Base-by-base conservation (phyloP, 2,888 invertebrate genomes). In the Pollenia amentaria region DNA sequence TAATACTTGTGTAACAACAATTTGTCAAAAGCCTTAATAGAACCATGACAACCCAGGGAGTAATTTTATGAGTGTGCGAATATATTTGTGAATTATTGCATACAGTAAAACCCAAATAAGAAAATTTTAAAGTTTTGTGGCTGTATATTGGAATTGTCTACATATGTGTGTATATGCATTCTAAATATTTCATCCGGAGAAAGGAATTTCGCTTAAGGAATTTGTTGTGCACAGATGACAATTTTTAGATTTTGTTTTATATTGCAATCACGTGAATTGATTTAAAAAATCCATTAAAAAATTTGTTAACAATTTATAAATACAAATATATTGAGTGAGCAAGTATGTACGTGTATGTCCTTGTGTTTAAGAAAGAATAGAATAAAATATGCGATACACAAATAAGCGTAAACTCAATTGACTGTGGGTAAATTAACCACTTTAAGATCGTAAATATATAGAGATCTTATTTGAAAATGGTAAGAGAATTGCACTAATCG, bases 241-340 rank as follows among this genome's bases (percentile, higher is more conserved):
- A 18, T 42, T 40, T 65, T 48, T 40, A 16, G 8, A 64, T 53
- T 53, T 72, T 70, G 14, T 38, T 70, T 79, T 18, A 14, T 53
- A 65, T 67, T 67, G 46, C 48, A 67, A 57, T 78, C 55, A 42
- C 48, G 44, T 38, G 57, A 46, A 62, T 79, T 82, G 62, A 53
- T 44, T 48, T 73, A 81, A 65, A 53, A 57, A 77, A 67, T 65
- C 78, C 84, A 78, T 67, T 73, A 67, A 78, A 62, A 64, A 84
- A 64, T 57, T 77, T 67, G 53, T 40, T 55, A 76, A 72, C 40
- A 83, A 77, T 64, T 55, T 64, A 42, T 21, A 67, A 21, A 82
- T 21, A 44, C 29, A 62, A 48, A 46, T 11, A 64, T 12, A 21
- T n/a, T 53, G 16, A 38, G 3, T 42, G 42, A 10, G n/a, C 10